Evolutionary conservation across 2,888 invertebrate genomes (phyloP).

Genomic region (Rapana venosa): DNA sequence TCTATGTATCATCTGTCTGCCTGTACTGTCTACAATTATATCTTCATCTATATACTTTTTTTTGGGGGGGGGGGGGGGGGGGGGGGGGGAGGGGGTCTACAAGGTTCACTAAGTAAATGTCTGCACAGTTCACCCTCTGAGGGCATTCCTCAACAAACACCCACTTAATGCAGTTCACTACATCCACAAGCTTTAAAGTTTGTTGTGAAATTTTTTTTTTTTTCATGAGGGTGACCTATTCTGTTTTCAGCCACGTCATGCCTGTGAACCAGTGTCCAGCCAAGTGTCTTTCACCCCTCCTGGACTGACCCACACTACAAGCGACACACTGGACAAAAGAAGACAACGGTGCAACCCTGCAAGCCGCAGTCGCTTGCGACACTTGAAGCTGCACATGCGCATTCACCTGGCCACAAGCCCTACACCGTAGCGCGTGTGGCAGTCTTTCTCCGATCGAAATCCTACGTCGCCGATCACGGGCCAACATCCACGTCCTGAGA

Average conservation of each 20-base stretch:
- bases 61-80: no score
- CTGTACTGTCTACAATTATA: no score
- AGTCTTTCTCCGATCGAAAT: slow-evolving; percentile 19
- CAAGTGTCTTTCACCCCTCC: slow-evolving; percentile 40
- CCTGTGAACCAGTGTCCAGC: slow-evolving; percentile 16
- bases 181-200: no score
- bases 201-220: no score
- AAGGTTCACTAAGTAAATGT: not conserved
- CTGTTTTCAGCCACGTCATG: slow-evolving; percentile 28
- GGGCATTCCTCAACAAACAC: no score
- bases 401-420: slow-evolving; percentile 23
- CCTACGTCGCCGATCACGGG: slow-evolving; percentile 33
- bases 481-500: not conserved
- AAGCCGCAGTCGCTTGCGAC: slow-evolving; percentile 16
- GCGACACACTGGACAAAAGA: slow-evolving; percentile 35
- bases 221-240: no score
- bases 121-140: no score
- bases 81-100: not conserved
- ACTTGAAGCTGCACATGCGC: slow-evolving; percentile 39
- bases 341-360: slow-evolving; percentile 27
- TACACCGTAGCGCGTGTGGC: slow-evolving; percentile 21
- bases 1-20: no score
- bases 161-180: no score
- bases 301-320: slow-evolving; percentile 15
- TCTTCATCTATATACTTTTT: no score